These are phyloP conservation scores for Harmothoe impar DNA, from an alignment of 2,888 invertebrate genomes.

Conservation along the genomic window DNA sequence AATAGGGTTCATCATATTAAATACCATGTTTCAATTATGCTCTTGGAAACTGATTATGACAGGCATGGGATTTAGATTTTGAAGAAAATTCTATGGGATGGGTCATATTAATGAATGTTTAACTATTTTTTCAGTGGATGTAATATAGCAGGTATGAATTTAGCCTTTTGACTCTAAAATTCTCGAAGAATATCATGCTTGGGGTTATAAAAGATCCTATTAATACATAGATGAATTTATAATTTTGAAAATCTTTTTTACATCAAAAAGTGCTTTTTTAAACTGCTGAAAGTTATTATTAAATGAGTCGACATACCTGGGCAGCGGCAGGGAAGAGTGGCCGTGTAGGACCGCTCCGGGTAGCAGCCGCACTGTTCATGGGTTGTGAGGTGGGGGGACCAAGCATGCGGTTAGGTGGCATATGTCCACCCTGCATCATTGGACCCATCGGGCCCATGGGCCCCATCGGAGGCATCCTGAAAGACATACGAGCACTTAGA, in stretches of 20 bases:
- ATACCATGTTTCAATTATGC: not conserved
- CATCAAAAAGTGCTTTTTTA: no score
- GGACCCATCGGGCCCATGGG: conserved; percentile 73
- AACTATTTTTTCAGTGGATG: no score
- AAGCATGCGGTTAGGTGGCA: conserved; percentile 61
- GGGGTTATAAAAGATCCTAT: no score
- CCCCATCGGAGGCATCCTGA: conserved; percentile 71
- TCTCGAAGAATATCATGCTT: no score
- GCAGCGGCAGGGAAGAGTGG: conserved; percentile 81
- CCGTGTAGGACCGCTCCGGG: conserved; percentile 73
- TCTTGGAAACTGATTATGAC: no score
- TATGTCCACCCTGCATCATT: conserved; percentile 57
- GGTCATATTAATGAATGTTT: no score
- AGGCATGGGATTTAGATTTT: not conserved
- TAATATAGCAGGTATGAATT: no score
- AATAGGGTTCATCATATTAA: not conserved
- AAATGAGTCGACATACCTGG: conserved; percentile 59
- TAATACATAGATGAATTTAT: no score
- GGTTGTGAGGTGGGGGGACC: conserved; percentile 49
- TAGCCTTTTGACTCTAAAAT: no score
- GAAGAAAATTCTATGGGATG: no score
- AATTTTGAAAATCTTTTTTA: no score
- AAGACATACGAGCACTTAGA: not conserved
- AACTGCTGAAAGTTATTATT: no score
- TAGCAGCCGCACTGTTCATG: conserved; percentile 62